Evolutionary conservation across 1,140 invertebrate genomes (phyloP), one percentile per base, ranked within the genome.

Genomic region (Chionoecetes opilio): DNA sequence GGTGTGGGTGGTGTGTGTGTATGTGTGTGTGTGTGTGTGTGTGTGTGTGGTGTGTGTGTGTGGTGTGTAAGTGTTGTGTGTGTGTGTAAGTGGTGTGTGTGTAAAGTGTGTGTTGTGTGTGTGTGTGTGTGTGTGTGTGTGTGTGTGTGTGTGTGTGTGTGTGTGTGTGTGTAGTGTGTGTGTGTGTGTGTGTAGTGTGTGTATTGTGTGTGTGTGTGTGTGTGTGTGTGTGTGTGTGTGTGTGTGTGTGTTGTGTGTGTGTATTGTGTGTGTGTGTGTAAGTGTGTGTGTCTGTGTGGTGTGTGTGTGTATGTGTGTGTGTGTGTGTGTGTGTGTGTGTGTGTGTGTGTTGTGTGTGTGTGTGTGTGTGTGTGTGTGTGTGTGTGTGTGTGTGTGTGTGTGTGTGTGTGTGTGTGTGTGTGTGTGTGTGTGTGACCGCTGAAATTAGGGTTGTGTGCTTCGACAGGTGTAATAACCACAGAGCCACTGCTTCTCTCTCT

Each of bases 291-390:
- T 89, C n/a, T n/a, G n/a, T n/a, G n/a, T n/a, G n/a, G 87, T 89
- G 87, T 89, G 87, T 89, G 87, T 89, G 87, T 89, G 87, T 37
- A 1, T 89, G 87, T 89, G 87, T 89, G 87, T 89, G 87, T 89
- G 87, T 89, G 87, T 89, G 87, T 89, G 87, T 89, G 87, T 37
- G 6, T 89, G 87, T 89, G 87, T 89, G 87, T 89, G 87, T 89
- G 87, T 89, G 87, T 89, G 87, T 89, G 87, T 89, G 87, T n/a
- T 89, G 87, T 89, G 87, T 89, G 87, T 89, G 87, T 89, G 87
- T 89, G 87, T 46, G 87, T 89, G 87, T 89, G 87, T 37, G 87
- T 35, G 87, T 89, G 37, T 87, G 37, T 87, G 37, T 34, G 63
- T 75, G 63, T 75, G 63, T 75, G 63, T 75, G 63, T 75, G 37